Conservation (phyloP, 2,888 invertebrate genomes). For the Onthophagus sagittarius region DNA sequence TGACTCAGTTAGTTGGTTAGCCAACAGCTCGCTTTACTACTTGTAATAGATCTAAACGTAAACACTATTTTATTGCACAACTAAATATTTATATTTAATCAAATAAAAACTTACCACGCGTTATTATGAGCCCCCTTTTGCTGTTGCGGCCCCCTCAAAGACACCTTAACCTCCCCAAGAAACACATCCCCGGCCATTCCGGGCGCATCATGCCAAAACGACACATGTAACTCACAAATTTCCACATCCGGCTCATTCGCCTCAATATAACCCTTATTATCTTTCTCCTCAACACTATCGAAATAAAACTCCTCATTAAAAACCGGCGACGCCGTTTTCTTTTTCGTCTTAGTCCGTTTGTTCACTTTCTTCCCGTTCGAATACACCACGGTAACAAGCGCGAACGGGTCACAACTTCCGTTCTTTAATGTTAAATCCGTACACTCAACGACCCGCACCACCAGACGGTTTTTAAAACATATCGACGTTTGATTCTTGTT, state of each 20-base stretch:
- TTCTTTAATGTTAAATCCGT: slow-evolving; percentile 84
- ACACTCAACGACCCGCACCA: slow-evolving; percentile 76
- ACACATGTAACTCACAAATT: slow-evolving; percentile 75
- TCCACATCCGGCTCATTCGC: slow-evolving; percentile 59
- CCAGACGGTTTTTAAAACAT: slow-evolving; percentile 41
- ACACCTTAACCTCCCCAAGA: slow-evolving; percentile 82
- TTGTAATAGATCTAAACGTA: not conserved
- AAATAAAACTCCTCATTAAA: slow-evolving; percentile 87
- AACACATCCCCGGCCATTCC: slow-evolving; percentile 77
- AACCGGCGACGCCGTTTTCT: slow-evolving; percentile 86
- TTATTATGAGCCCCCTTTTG: slow-evolving; percentile 58
- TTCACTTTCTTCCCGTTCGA: slow-evolving; percentile 76
- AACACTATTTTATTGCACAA: not conserved
- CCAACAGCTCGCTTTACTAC: not conserved
- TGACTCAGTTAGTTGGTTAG: not conserved
- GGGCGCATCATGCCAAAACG: slow-evolving; percentile 82
- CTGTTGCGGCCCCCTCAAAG: slow-evolving; percentile 66
- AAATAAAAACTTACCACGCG: slow-evolving; percentile 81
- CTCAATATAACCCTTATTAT: slow-evolving; percentile 44
- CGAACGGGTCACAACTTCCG: slow-evolving; percentile 89
- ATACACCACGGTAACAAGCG: slow-evolving; percentile 73
- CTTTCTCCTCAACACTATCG: slow-evolving; percentile 52
- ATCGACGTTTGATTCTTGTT: slow-evolving; percentile 49
- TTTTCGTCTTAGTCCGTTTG: slow-evolving; percentile 79
- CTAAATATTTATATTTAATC: not conserved